These are phyloP conservation scores for Drosophila quadrilineata DNA, from an alignment of 1,140 invertebrate genomes.

Conservation along the genomic window DNA sequence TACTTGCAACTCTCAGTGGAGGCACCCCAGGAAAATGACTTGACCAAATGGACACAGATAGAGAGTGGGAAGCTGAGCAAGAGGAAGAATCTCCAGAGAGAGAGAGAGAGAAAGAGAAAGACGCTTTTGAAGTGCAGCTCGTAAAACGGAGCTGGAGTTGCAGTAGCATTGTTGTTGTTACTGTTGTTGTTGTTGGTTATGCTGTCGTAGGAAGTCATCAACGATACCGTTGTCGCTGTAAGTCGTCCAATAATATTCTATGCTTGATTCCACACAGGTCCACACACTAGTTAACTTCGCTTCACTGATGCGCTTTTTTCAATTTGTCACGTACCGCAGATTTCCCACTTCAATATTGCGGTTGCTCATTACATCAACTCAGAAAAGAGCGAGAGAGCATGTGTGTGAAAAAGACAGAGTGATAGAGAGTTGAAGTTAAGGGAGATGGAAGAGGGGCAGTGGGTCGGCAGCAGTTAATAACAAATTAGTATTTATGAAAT, in stretches of 20 bases:
- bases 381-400: slow-evolving; percentile 1
- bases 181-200: slow-evolving; percentile 18
- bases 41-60: background rate
- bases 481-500: slow-evolving; percentile 76
- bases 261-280: slow-evolving; percentile 78
- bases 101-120: too few relatives aligned
- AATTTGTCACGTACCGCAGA: slow-evolving; percentile 79
- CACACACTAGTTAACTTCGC: slow-evolving; percentile 78
- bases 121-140: slow-evolving; percentile 57
- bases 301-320: slow-evolving; percentile 79
- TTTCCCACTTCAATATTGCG: slow-evolving; percentile 55
- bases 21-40: slow-evolving; percentile 12
- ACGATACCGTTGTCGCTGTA: slow-evolving; percentile 45
- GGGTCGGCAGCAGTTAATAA: slow-evolving; percentile 41
- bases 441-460: background rate
- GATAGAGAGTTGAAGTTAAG: too few relatives aligned
- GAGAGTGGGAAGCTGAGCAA: background rate
- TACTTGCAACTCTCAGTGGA: slow-evolving; percentile 31
- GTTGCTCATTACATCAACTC: slow-evolving; percentile 47
- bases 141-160: slow-evolving; percentile 51
- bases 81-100: background rate
- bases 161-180: slow-evolving; percentile 55
- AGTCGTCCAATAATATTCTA: slow-evolving; percentile 73
- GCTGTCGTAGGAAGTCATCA: slow-evolving; percentile 62
- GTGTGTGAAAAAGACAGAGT: background rate